Evolutionary conservation across 2,797 vertebrate species (phyloP).

Genomic region (Phoeniculus purpureus): DNA sequence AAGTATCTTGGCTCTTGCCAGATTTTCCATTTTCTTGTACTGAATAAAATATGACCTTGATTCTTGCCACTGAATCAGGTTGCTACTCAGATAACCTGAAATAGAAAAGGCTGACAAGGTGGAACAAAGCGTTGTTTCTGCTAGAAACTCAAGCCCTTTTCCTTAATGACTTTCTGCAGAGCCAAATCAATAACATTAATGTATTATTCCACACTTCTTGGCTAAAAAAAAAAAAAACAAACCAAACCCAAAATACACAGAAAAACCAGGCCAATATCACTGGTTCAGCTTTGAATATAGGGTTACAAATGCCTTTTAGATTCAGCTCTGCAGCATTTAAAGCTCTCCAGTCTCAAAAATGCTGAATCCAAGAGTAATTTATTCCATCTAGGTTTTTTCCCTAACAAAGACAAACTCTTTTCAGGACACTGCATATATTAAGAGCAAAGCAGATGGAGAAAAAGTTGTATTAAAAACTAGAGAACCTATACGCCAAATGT

Average conservation of each 20-base stretch:
- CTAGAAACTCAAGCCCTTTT: constrained; percentile 67
- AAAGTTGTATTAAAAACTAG: not conserved
- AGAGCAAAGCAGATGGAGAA: not conserved
- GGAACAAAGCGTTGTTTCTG: constrained; percentile 67
- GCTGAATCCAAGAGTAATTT: not conserved
- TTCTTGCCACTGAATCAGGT: constrained; percentile 75
- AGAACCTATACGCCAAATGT: not conserved
- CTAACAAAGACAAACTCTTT: not conserved
- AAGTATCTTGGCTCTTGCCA: constrained; percentile 71
- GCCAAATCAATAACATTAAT: constrained; percentile 56
- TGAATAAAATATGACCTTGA: constrained; percentile 89
- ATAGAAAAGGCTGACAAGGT: constrained; percentile 64
- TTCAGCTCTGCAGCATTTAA: not conserved
- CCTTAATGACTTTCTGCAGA: constrained; percentile 53
- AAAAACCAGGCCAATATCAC: not conserved
- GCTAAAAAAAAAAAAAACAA: not conserved
- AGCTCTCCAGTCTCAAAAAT: not conserved
- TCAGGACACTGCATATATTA: not conserved
- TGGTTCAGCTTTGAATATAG: constrained; percentile 1
- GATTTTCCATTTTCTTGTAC: constrained; percentile 84
- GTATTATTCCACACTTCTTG: constrained; percentile 47
- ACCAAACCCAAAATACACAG: not conserved
- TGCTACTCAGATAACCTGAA: constrained; percentile 78
- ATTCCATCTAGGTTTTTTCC: not conserved
- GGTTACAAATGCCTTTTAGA: constrained; percentile 2